Base-by-base conservation (phyloP, 2,113 vertebrate species). In the Megaleporinus macrocephalus region DNA sequence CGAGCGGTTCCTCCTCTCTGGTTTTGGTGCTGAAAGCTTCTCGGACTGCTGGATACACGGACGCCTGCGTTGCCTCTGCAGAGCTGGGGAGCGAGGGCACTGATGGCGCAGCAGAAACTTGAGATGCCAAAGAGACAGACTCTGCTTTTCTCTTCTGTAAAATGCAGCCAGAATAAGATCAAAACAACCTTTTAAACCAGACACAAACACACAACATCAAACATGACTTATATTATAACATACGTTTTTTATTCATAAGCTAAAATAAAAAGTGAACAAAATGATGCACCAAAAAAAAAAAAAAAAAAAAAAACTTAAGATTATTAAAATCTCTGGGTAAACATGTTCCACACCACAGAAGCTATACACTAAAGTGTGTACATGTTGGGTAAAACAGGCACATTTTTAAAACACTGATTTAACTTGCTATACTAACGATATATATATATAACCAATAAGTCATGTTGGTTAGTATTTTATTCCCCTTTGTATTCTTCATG, bases 141-240 rank as follows among this genome's bases (percentile, higher is more conserved):
- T 98, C 96, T 78, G 95, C 94, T 90, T 98, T 98, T 88, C 96
- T 94, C 89, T 98, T 98, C 96, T 97, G 95, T 75, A 88, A 88
- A 84, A 76, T 16, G 49, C 36, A 79, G 80, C 57, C 73, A 90
- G 47, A 91, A 13, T 0, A 13, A 53, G 18, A 88, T n/a, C 9
- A 76, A 27, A 75, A 26, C 71, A 27, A 73, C 1, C 47, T 51
- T 15, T 78, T 5, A 51, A 4, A 84, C 30, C 68, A 5, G 47
- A 22, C 69, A 11, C n/a, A 68, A 30, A 44, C 18, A 51, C 47
- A 36, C 68, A 18, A 65, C 36, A 11, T 13, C 20, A 57, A 49
- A 81, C 5, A 51, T 65, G 41, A 49, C 4, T 18, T 15, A 22
- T 15, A 57, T 6, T 29, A 36, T 6, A 36, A 51, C 22, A 20